Percentiles rank a stretch among this genome's conserved stretches.
phyloP scores from a whole-genome alignment of 2,888 invertebrate genomes.

The Neuroscelio doddi region DNA sequence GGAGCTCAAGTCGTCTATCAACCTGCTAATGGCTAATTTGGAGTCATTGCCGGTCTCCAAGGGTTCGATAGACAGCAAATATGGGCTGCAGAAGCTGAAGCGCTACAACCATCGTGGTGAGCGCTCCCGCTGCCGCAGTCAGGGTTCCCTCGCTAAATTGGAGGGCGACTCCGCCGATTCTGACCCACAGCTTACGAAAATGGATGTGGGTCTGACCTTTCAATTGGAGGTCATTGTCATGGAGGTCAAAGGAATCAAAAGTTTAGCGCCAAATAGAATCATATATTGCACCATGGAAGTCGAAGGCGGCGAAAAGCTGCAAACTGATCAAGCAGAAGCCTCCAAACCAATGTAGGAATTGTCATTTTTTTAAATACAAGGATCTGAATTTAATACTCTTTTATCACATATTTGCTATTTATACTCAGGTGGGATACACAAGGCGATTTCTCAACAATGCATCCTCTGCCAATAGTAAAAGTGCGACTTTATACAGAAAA shows the following conservation, averaged over 20 bases:
- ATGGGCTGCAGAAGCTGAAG: conserved; percentile 97
- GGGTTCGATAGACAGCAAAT: conserved; percentile 97
- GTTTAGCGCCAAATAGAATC: conserved; percentile 95
- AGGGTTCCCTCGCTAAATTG: conserved; percentile 92
- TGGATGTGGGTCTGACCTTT: conserved; percentile 98
- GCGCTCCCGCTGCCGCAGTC: conserved; percentile 77
- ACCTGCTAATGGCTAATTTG: conserved; percentile 97
- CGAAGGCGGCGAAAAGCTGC: conserved; percentile 98
- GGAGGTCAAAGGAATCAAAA: conserved; percentile 99
- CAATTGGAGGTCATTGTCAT: conserved; percentile 98
- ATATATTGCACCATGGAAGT: conserved; percentile 99
- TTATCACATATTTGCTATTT: not conserved
- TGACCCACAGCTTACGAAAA: conserved; percentile 96
- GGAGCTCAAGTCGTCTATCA: conserved; percentile 97
- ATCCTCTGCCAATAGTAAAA: conserved; percentile 97
- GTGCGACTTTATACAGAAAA: conserved; percentile 98
- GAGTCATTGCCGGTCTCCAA: conserved; percentile 99
- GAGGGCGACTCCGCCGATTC: conserved; percentile 96
- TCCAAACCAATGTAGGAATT: conserved; percentile 92
- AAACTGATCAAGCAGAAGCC: conserved; percentile 99
- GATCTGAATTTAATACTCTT: too few relatives aligned
- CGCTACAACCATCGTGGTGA: conserved; percentile 89
- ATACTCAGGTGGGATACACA: conserved; percentile 96
- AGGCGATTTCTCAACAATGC: conserved; percentile 98
- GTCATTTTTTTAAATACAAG: conserved; percentile 52